Base-by-base conservation (phyloP, 1,140 invertebrate genomes). In the Globodera rostochiensis region DNA sequence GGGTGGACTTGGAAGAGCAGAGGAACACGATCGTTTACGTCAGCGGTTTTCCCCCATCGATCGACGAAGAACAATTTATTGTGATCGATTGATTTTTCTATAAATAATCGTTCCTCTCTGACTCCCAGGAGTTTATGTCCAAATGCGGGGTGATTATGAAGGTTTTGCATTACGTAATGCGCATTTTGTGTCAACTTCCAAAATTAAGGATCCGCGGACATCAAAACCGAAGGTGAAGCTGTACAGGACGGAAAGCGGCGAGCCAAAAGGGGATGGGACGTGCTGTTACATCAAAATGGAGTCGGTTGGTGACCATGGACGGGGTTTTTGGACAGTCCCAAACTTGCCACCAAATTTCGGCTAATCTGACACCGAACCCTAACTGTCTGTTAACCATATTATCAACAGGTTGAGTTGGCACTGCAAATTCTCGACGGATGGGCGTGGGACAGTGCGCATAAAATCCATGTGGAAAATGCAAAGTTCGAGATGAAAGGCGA, bases 1-100 rank as follows among this genome's bases (percentile, higher is more conserved):
- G 97, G 98, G 98, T 99, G 92, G 94, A 98, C 70, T 91, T 96
- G 19, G 94, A 96, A 85, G 94, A 96, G 74, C 92, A 94, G n/a
- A 94, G 94, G 86, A 98, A 97, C 87, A 97, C 95, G 1, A 97
- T 97, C 91, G 96, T 99, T 1, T 99, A 99, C 92, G 95, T 99
- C 2, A 94, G 94, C 8, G 95, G 96, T 89, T 92, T 99, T 81
- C 97, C 97, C 0, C 84, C 93, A 73, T 94, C 97, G 86, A 94
- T 96, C 64, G 96, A 94, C 0, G 93, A 97, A 88, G 91, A 92
- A 45, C 93, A 97, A 82, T 92, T 90, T 83, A 89, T 89, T 69
- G 88, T 89, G 80, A 66, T 71, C 67, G 71, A 5, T 77, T 25
- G 9, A 36, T 19, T 53, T 8, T 19, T n/a, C 11, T 49, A 64